phyloP scores from a whole-genome alignment of 2,888 invertebrate species.

The Rotaria sp. region DNA sequence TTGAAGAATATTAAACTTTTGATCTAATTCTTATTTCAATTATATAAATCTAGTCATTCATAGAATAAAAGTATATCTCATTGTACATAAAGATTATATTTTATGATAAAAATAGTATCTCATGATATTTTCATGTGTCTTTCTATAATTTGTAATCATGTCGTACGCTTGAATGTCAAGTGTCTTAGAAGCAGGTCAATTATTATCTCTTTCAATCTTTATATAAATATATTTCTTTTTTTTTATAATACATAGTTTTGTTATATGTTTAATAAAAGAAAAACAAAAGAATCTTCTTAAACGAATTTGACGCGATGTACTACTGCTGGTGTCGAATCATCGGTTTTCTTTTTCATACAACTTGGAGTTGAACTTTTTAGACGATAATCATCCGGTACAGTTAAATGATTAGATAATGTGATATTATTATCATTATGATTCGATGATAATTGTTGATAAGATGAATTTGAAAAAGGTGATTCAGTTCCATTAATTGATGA shows the following conservation, averaged over 20 bases:
- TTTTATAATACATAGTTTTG: not conserved
- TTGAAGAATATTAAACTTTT: too few relatives aligned
- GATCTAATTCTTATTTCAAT: too few relatives aligned
- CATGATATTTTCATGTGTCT: too few relatives aligned
- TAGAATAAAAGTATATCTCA: too few relatives aligned
- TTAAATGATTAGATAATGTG: not conserved
- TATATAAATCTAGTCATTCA: too few relatives aligned
- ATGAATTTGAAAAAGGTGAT: constrained; percentile 12
- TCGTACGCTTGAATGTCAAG: not conserved
- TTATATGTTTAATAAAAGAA: not conserved
- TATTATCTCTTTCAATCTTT: not conserved
- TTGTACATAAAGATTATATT: too few relatives aligned
- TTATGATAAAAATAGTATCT: too few relatives aligned
- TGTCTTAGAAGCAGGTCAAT: not conserved
- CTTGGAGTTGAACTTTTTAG: not conserved
- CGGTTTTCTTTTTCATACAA: not conserved
- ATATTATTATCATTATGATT: not conserved
- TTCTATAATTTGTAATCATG: not conserved
- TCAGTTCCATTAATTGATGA: constrained; percentile 4
- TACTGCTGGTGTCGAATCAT: not conserved
- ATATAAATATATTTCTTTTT: not conserved
- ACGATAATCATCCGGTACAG: not conserved
- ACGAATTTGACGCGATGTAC: not conserved
- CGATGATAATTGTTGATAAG: not conserved
- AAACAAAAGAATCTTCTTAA: not conserved